These are phyloP conservation scores for Labia minor DNA, from an alignment of 2,888 invertebrate species.

Conservation along the genomic window DNA sequence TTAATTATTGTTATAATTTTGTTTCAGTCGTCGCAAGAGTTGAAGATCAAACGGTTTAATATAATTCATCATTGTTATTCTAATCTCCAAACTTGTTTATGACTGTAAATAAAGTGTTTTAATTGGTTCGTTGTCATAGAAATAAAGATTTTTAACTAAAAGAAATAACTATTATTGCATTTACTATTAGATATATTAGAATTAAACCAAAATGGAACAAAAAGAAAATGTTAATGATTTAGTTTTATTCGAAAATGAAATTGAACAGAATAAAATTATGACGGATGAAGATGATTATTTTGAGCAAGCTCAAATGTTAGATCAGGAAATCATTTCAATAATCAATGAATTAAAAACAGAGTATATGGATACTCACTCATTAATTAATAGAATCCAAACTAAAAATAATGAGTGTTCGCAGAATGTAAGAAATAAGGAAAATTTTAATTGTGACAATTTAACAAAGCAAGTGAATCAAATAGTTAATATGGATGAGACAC, in stretches of 20 bases:
- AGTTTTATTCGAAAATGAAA: too few species aligned
- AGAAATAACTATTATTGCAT: neutral
- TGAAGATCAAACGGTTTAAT: neutral
- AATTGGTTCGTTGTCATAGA: neutral
- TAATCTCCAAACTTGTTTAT: neutral
- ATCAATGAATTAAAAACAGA: neutral
- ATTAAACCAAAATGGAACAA: too few species aligned
- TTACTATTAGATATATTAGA: too few species aligned
- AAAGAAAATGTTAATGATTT: too few species aligned
- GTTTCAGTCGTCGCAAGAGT: neutral
- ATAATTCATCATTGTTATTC: too few species aligned
- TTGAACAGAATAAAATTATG: too few species aligned
- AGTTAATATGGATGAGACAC: neutral
- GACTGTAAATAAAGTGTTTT: neutral
- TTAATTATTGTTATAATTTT: too few species aligned
- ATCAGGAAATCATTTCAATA: neutral
- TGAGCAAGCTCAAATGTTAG: neutral
- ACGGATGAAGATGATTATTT: too few species aligned
- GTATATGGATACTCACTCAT: neutral
- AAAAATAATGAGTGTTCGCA: neutral
- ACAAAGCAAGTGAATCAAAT: neutral
- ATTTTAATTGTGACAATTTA: too few species aligned
- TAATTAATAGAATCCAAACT: neutral
- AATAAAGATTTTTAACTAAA: neutral
- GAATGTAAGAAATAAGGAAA: too few species aligned